A percentile compares a stretch with the other conserved stretches of the same genome.
Conservation (phyloP, 2,797 vertebrate species). For the Chaetodon trifasciatus region DNA sequence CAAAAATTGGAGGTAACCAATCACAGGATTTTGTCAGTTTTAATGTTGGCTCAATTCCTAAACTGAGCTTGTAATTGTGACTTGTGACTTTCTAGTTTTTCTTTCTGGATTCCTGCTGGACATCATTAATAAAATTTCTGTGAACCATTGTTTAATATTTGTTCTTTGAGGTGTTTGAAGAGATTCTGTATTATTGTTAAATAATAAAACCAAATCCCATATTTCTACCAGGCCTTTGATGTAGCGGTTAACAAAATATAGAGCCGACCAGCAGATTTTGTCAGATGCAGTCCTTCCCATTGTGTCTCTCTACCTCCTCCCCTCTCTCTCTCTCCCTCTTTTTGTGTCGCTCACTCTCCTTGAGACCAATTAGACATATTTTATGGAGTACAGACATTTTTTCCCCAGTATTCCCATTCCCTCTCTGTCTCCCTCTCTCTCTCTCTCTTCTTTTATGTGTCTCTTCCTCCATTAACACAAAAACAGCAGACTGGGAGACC, state of each 20-base stretch:
- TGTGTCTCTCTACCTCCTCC: slow-evolving; percentile 11
- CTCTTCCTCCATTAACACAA: slow-evolving; percentile 30
- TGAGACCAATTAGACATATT: slow-evolving; percentile 71
- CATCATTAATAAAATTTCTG: slow-evolving; percentile 3
- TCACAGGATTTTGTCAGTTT: neutral
- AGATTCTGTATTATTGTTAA: slow-evolving; percentile 15
- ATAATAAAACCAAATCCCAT: slow-evolving; percentile 31
- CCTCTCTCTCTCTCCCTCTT: neutral
- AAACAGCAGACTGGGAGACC: slow-evolving; percentile 28
- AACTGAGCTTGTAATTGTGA: neutral
- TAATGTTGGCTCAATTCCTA: neutral
- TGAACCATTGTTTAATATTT: neutral
- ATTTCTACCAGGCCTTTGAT: slow-evolving; percentile 23
- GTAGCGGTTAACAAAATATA: slow-evolving; percentile 16
- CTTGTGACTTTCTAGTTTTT: neutral
- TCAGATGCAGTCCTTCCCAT: slow-evolving; percentile 15
- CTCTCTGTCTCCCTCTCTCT: too few relatives aligned
- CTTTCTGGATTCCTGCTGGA: neutral
- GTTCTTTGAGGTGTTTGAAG: neutral
- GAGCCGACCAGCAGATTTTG: slow-evolving; percentile 13
- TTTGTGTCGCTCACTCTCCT: slow-evolving; percentile 41
- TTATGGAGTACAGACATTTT: slow-evolving; percentile 47
- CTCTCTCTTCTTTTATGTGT: neutral
- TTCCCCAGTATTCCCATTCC: slow-evolving; percentile 13
- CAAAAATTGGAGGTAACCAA: slow-evolving; percentile 3